Evolutionary conservation across 2,797 vertebrate genomes (phyloP).

Genomic region (Micropoecilia bifurca): DNA sequence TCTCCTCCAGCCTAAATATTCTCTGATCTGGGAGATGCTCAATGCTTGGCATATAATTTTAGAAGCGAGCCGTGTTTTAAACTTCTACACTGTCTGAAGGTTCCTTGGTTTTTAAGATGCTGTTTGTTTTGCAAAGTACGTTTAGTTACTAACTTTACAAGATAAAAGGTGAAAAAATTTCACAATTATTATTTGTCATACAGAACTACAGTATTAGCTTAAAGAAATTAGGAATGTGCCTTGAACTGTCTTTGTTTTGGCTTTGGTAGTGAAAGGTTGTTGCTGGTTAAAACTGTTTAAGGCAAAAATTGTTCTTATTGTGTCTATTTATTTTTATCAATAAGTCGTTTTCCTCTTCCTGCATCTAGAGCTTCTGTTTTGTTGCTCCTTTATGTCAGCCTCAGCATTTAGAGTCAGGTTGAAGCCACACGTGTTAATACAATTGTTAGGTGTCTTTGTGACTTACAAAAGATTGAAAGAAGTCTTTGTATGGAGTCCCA

Average conservation of each 20-base stretch:
- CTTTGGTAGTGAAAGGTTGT: background rate
- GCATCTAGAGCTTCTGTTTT: conserved; percentile 36
- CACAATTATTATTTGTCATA: background rate
- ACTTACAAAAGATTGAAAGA: conserved; percentile 3
- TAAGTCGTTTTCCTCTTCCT: background rate
- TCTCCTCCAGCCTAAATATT: background rate
- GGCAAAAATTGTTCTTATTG: background rate
- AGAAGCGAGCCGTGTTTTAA: background rate
- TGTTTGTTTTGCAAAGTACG: background rate
- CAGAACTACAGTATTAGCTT: background rate
- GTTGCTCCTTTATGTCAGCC: conserved; percentile 5
- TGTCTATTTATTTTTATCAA: background rate
- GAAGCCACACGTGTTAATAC: conserved; percentile 65
- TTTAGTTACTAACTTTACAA: background rate
- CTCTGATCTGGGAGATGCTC: background rate
- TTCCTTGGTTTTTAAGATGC: background rate
- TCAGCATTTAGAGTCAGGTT: conserved; percentile 54
- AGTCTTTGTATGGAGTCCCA: background rate
- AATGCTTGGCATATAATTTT: background rate
- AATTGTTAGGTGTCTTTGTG: background rate
- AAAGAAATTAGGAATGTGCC: background rate
- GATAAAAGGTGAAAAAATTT: background rate
- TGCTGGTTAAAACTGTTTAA: background rate
- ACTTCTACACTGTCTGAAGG: background rate
- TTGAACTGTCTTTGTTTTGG: background rate